Percentiles rank a stretch among this genome's conserved stretches.
phyloP scores from a whole-genome alignment of 2,113 vertebrate genomes.

The Syngnathus typhle region DNA sequence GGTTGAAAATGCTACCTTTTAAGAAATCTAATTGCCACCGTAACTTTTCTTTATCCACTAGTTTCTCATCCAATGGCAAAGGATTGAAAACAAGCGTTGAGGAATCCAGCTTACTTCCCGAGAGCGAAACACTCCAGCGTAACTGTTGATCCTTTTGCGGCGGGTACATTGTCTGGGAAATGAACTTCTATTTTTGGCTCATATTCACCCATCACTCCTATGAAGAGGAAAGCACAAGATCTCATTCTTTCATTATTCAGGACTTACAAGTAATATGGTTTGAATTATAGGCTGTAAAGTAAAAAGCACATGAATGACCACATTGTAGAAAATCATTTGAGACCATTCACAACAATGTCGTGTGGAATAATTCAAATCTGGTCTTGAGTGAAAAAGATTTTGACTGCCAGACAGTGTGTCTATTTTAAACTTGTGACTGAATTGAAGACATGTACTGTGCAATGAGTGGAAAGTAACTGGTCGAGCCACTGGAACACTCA shows the following conservation, averaged over 20 bases:
- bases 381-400: constrained; percentile 24
- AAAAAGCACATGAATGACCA: constrained; percentile 47
- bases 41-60: constrained; percentile 26
- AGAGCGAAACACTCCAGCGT: constrained; percentile 92
- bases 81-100: constrained; percentile 57
- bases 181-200: constrained; percentile 97
- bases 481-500: constrained; percentile 58
- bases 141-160: constrained; percentile 87
- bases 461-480: constrained; percentile 55
- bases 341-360: constrained; percentile 33
- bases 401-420: constrained; percentile 23
- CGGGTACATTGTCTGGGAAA: constrained; percentile 86
- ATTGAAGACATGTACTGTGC: constrained; percentile 50
- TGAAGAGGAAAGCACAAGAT: constrained; percentile 49
- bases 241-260: constrained; percentile 62
- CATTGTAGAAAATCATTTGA: constrained; percentile 31
- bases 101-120: constrained; percentile 84
- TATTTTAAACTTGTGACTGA: constrained; percentile 26
- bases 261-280: constrained; percentile 48
- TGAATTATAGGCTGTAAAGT: constrained; percentile 37
- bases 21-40: constrained; percentile 42
- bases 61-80: constrained; percentile 24
- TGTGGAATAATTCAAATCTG: constrained; percentile 46
- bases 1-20: constrained; percentile 20
- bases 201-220: constrained; percentile 92